Conservation (phyloP, 2,888 invertebrate genomes). For the Trichopoda pennipes region DNA sequence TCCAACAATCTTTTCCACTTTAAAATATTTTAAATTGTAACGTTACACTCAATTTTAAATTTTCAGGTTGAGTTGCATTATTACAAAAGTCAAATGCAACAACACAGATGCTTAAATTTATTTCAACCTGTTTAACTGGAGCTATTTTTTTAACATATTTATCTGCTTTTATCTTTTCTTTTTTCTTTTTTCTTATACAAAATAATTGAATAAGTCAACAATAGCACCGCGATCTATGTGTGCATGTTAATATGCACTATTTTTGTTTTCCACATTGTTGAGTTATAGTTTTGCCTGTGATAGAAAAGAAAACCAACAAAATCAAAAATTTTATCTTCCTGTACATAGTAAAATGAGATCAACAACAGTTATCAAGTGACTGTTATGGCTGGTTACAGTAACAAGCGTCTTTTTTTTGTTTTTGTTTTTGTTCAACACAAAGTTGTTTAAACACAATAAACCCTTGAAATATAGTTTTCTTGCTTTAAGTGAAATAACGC, state of each 20-base stretch:
- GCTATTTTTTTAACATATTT: conserved; percentile 1
- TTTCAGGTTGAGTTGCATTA: neutral
- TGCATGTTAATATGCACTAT: conserved; percentile 17
- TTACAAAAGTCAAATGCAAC: conserved; percentile 6
- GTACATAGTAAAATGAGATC: conserved; percentile 60
- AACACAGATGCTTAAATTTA: neutral
- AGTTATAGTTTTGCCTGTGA: conserved; percentile 29
- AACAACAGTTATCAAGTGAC: conserved; percentile 48
- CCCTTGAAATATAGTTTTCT: neutral
- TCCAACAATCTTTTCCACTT: conserved; percentile 7
- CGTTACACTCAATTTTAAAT: no score
- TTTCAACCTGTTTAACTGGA: conserved; percentile 35
- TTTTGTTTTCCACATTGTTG: conserved; percentile 14
- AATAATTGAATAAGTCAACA: conserved; percentile 38
- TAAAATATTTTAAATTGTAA: neutral
- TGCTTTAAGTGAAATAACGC: neutral
- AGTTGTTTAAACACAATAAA: conserved; percentile 26
- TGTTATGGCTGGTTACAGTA: conserved; percentile 1
- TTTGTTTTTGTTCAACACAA: neutral
- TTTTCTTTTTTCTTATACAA: no score
- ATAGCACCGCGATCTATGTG: conserved; percentile 28
- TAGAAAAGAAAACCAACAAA: neutral
- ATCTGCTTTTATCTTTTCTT: neutral
- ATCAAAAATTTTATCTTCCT: conserved; percentile 47
- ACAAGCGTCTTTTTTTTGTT: neutral